phyloP scores from a whole-genome alignment of 2,888 invertebrate genomes.

The Deilephila elpenor region DNA sequence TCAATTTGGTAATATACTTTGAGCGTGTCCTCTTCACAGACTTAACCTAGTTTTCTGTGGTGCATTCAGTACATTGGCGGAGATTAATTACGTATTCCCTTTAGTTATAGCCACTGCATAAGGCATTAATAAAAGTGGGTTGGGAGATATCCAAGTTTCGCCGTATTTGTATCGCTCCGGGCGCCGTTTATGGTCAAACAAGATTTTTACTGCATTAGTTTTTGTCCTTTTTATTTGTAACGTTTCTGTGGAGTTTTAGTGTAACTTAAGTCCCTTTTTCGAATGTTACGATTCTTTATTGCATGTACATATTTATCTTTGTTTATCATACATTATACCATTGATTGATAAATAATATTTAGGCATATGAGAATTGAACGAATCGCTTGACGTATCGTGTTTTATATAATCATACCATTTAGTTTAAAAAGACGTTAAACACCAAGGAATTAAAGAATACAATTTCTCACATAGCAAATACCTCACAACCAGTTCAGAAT shows the following conservation, averaged over 20 bases:
- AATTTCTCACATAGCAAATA: background rate
- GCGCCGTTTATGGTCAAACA: constrained; percentile 42
- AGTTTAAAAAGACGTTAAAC: too few relatives aligned
- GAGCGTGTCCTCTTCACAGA: constrained; percentile 58
- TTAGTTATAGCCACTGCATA: constrained; percentile 60
- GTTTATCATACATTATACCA: too few relatives aligned
- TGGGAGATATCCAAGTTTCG: constrained; percentile 62
- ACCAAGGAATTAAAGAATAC: too few relatives aligned
- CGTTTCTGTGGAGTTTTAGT: background rate
- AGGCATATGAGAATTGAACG: too few relatives aligned
- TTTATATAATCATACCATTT: too few relatives aligned
- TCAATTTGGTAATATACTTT: constrained; percentile 39
- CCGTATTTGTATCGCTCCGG: constrained; percentile 34
- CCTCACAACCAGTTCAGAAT: background rate
- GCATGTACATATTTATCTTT: background rate
- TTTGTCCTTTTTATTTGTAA: constrained; percentile 10
- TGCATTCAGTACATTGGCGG: constrained; percentile 43
- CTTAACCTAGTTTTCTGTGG: constrained; percentile 56
- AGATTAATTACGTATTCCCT: constrained; percentile 66
- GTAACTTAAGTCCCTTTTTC: background rate
- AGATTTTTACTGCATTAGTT: constrained; percentile 33
- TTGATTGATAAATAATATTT: too few relatives aligned
- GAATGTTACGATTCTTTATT: background rate
- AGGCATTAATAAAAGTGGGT: constrained; percentile 61
- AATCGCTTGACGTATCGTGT: too few relatives aligned